A percentile compares a stretch with the other conserved stretches of the same genome.
Conservation (phyloP, 1,140 invertebrate genomes). For the Drosophila mauritiana region DNA sequence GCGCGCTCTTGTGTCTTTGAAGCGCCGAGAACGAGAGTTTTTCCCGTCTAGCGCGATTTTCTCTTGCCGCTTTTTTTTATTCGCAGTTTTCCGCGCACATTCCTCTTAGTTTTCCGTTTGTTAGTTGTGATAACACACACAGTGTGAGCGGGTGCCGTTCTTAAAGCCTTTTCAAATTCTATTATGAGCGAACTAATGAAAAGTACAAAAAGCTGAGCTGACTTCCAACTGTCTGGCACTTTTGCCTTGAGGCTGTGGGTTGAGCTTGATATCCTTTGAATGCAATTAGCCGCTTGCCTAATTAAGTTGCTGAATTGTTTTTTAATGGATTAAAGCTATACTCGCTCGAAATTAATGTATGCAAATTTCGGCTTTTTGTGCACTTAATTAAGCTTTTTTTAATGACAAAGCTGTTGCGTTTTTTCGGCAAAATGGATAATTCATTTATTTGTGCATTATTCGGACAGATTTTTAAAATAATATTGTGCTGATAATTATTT, state of each 20-base stretch:
- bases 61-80: constrained; percentile 10
- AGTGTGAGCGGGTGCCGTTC: constrained; percentile 5
- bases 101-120: constrained; percentile 33
- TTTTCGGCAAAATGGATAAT: background rate
- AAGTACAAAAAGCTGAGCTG: constrained; percentile 35
- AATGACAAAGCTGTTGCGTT: background rate
- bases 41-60: constrained; percentile 29
- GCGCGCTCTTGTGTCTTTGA: constrained; percentile 59
- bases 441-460: background rate
- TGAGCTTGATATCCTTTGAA: constrained; percentile 43
- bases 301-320: constrained; percentile 36
- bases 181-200: constrained; percentile 63
- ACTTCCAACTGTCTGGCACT: constrained; percentile 39
- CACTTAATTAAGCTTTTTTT: constrained; percentile 2
- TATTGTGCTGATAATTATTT: too few relatives aligned
- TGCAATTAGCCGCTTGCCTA: constrained; percentile 38
- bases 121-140: constrained; percentile 52
- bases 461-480: background rate
- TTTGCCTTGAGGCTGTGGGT: constrained; percentile 34
- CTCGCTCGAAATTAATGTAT: background rate
- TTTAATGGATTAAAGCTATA: constrained; percentile 10
- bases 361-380: constrained; percentile 4
- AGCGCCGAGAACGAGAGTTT: constrained; percentile 2
- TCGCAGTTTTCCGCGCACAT: constrained; percentile 6
- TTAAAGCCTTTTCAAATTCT: constrained; percentile 71